Evolutionary conservation across 92 coral and sea anemone genomes (phyloP).

Genomic region (Phenganax subtilis): DNA sequence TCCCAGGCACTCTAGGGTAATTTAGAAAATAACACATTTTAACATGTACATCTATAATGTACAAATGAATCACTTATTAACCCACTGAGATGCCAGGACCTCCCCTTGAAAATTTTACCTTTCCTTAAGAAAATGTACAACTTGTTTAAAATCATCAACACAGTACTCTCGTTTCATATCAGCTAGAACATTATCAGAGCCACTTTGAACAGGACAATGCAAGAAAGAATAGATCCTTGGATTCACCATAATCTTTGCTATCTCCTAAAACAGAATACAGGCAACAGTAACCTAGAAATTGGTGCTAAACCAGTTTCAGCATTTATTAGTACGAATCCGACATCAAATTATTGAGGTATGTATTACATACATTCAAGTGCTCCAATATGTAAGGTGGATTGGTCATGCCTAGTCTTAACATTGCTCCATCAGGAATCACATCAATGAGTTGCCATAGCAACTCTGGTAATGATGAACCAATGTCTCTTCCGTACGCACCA

Average conservation of each 20-base stretch:
- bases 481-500: constrained; percentile 94
- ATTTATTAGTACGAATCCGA: background rate
- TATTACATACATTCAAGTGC: constrained; percentile 69
- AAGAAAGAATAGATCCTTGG: constrained; percentile 88
- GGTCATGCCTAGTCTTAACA: constrained; percentile 91
- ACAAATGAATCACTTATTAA: background rate
- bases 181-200: constrained; percentile 78
- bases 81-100: background rate
- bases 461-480: constrained; percentile 82
- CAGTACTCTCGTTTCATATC: constrained; percentile 96
- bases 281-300: background rate
- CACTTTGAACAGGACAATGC: constrained; percentile 96
- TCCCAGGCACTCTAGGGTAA: constrained; percentile 55
- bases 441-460: constrained; percentile 95
- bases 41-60: background rate
- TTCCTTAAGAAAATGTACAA: constrained; percentile 79
- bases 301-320: background rate
- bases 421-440: constrained; percentile 94
- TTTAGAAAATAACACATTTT: background rate
- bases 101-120: constrained; percentile 45
- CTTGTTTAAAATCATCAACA: constrained; percentile 73
- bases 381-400: constrained; percentile 98
- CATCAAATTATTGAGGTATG: too few relatives aligned
- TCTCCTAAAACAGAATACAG: constrained; percentile 55
- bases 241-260: constrained; percentile 81